A percentile compares a stretch with the other conserved stretches of the same genome.
Conservation (phyloP, 2,113 vertebrate genomes). For the Passer domesticus region DNA sequence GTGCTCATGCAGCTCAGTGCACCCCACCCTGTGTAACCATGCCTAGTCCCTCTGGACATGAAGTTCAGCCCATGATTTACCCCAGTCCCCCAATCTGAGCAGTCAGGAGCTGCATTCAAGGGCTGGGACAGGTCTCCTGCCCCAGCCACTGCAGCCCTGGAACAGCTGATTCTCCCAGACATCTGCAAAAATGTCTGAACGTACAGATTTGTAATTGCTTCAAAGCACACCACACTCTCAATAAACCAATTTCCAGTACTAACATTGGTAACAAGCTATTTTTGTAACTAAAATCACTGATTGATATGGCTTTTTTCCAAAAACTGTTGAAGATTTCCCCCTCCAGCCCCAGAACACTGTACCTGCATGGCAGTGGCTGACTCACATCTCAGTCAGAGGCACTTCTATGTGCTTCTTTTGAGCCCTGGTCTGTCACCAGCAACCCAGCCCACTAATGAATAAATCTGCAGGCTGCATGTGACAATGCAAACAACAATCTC, state of each 20-base stretch:
- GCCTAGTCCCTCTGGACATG: background rate
- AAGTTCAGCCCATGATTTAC: background rate
- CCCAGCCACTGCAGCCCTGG: accelerated
- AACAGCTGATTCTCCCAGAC: background rate
- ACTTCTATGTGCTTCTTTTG: accelerated
- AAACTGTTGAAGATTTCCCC: background rate
- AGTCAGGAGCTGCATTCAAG: background rate
- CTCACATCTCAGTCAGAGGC: background rate
- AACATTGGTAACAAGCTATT: accelerated
- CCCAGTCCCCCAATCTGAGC: accelerated
- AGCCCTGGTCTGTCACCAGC: background rate
- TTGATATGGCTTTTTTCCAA: background rate
- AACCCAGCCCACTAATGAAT: accelerated
- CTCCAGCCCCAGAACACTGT: background rate
- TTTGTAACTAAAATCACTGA: background rate
- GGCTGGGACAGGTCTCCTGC: background rate
- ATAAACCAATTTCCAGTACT: background rate
- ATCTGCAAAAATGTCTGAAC: background rate
- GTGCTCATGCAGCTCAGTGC: background rate
- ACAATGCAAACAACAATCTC: background rate
- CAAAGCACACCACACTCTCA: background rate
- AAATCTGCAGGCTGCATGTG: background rate
- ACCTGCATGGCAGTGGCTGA: background rate
- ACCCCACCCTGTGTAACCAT: no score
- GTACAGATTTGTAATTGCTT: background rate